These are phyloP conservation scores for Volucella bombylans DNA, from an alignment of 2,888 invertebrate species.

Conservation along the genomic window DNA sequence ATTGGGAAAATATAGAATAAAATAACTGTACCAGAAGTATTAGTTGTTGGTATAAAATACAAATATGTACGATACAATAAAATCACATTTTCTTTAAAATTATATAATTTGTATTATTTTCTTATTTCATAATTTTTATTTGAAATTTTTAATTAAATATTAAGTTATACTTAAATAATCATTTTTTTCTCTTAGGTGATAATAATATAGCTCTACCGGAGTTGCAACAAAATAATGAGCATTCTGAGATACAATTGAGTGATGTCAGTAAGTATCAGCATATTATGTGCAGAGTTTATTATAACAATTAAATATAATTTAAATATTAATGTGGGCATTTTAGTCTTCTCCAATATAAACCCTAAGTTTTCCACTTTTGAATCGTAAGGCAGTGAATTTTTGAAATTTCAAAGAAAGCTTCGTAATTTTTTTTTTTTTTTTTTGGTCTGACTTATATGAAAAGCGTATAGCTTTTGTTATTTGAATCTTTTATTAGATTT, in stretches of 20 bases:
- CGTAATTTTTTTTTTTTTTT: too few species aligned
- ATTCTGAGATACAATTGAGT: constrained; percentile 63
- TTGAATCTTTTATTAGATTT: too few species aligned
- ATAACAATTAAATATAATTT: background rate
- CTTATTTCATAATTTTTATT: background rate
- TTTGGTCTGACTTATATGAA: too few species aligned
- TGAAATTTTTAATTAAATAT: too few species aligned
- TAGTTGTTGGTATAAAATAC: too few species aligned
- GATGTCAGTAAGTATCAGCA: constrained; percentile 62
- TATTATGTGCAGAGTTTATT: background rate
- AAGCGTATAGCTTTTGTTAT: too few species aligned
- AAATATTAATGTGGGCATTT: too few species aligned
- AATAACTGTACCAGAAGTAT: too few species aligned
- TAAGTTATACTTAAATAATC: background rate
- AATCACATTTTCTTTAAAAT: background rate
- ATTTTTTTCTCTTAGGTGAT: constrained; percentile 45
- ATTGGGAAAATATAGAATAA: too few species aligned
- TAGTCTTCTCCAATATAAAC: background rate
- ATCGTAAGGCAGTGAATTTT: background rate
- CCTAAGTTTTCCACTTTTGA: background rate
- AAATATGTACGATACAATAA: too few species aligned
- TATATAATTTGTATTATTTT: background rate
- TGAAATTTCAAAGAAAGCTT: background rate
- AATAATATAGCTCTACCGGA: constrained; percentile 39
- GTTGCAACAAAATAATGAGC: constrained; percentile 45